A percentile compares a stretch with the other conserved stretches of the same genome.
Evolutionary conservation across 2,113 vertebrate genomes (phyloP).

Genomic region (Solea solea): DNA sequence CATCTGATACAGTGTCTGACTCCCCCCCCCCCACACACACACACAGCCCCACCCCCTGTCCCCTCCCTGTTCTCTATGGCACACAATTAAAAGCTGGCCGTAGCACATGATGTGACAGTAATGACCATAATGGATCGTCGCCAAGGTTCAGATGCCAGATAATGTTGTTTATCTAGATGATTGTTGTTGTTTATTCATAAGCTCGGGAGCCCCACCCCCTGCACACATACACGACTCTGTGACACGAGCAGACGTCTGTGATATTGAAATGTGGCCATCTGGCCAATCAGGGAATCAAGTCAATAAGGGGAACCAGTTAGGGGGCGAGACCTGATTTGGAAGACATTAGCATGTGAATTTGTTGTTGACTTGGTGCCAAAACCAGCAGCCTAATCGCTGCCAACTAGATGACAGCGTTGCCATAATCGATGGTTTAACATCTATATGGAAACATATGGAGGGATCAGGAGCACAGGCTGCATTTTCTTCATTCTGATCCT

Average conservation of each 20-base stretch:
- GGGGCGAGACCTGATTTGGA: conserved; percentile 79
- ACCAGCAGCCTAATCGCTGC: conserved; percentile 71
- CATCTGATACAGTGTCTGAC: conserved; percentile 64
- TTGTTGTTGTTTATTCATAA: conserved; percentile 78
- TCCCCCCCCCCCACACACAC: conserved; percentile 1
- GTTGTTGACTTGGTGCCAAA: conserved; percentile 77
- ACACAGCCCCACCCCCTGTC: conserved; percentile 15
- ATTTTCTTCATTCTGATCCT: conserved; percentile 39
- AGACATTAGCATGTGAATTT: conserved; percentile 84
- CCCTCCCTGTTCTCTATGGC: conserved; percentile 50
- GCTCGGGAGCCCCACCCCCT: conserved; percentile 35
- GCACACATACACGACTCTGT: conserved; percentile 3
- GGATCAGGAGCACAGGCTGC: conserved; percentile 49
- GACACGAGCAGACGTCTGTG: conserved; percentile 74
- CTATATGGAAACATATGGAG: conserved; percentile 76
- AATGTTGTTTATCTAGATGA: conserved; percentile 77
- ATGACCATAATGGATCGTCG: conserved; percentile 75
- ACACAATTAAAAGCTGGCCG: conserved; percentile 75
- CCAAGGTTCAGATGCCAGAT: conserved; percentile 76
- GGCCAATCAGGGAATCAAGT: conserved; percentile 80
- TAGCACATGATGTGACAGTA: conserved; percentile 75
- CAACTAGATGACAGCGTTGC: conserved; percentile 74
- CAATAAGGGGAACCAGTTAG: conserved; percentile 79
- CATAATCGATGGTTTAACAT: conserved; percentile 79
- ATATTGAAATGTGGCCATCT: conserved; percentile 81